Evolutionary conservation across 2,113 vertebrate species (phyloP), one percentile per base, ranked within the genome.

Genomic region (Chloroceryle aenea): DNA sequence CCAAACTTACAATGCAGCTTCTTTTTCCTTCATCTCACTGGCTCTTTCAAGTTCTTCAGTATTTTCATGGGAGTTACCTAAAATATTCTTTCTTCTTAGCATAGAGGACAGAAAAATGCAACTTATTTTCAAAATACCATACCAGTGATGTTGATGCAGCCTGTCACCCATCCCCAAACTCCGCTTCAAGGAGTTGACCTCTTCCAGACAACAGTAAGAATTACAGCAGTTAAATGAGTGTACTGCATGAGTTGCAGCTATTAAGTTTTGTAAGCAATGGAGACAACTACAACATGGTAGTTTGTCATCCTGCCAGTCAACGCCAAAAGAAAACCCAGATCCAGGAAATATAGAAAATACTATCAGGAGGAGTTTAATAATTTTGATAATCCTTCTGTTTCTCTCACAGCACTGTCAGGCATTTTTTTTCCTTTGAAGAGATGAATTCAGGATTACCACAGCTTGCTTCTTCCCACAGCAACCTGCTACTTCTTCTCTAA

Each of bases 1-100:
- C 78, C 89, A 92, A 88, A 99, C 99, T 99, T 98, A 99, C 99
- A 98, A 91, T 29, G 99, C 98, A 8, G 99, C 99, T 95, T 99
- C 99, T 87, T 99, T 99, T 96, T 99, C 99, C 93, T 98, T 99
- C 98, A 98, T 97, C 6, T 99, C 99, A 96, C 98, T 98, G 85
- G 98, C 97, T 95, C 98, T 98, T 87, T 99, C 99, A 87, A 99
- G 98, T 95, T 99, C 99, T 85, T 99, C 99, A 19, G 88, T 82
- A 79, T 97, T 98, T 97, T 98, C 98, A 82, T 98, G 97, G 79
- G 97, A 87, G 32, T 98, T 98, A 97, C 99, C 99, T 98, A 99
- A 97, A 94, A 98, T 97, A 63, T 98, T 99, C 91, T 99, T 99
- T 87, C 99, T 99, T 98, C 99, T 99, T 97, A 55, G 95, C 72